phyloP scores from a whole-genome alignment of 2,797 vertebrate species.

The Aldrovandia affinis region DNA sequence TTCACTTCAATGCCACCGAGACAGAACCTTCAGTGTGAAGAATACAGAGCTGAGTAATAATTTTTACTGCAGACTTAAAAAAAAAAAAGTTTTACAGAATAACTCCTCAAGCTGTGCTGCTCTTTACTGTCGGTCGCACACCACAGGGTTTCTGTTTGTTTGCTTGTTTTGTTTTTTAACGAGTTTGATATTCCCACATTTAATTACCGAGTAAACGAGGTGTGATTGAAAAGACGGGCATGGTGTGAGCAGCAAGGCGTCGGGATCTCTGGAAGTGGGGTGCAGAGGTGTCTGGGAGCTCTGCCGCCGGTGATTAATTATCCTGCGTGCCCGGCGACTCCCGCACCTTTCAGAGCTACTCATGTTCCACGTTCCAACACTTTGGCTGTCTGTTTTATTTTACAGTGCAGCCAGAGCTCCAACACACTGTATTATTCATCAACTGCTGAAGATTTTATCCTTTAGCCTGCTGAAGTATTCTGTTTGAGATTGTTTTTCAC shows the following conservation, averaged over 20 bases:
- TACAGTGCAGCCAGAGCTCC: neutral
- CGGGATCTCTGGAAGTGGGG: neutral
- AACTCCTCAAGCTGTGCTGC: neutral
- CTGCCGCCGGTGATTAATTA: slow-evolving; percentile 9
- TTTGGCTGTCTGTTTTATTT: neutral
- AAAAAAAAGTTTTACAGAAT: neutral
- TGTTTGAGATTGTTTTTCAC: neutral
- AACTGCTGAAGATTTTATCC: neutral
- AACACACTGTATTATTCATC: slow-evolving; percentile 9
- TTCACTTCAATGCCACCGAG: too few species aligned
- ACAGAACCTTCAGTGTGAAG: too few species aligned
- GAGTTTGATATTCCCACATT: neutral
- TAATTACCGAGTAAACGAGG: neutral
- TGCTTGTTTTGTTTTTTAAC: neutral
- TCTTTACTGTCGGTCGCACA: neutral
- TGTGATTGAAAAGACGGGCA: neutral
- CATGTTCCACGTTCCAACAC: neutral
- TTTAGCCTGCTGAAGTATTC: neutral
- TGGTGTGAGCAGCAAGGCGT: neutral
- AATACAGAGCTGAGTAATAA: too few species aligned
- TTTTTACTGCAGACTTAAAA: too few species aligned
- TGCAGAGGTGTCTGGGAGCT: neutral
- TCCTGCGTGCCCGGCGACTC: neutral
- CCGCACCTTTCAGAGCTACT: neutral
- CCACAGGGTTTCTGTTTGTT: neutral